Evolutionary conservation across 2,888 invertebrate genomes (phyloP).

Genomic region (Phania funesta): DNA sequence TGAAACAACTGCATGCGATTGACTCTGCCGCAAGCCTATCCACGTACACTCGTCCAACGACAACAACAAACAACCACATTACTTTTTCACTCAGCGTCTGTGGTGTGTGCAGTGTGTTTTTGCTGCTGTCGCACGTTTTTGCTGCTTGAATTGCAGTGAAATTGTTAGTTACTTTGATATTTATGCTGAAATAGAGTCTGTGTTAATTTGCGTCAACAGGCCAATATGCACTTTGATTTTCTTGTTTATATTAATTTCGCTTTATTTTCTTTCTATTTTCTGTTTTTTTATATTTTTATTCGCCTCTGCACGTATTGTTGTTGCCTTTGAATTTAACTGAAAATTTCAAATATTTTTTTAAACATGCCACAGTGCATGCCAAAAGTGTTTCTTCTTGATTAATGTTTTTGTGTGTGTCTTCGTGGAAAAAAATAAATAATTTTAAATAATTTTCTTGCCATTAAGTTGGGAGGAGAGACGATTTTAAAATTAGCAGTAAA

Average conservation of each 20-base stretch:
- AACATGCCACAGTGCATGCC: constrained; percentile 56
- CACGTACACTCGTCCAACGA: constrained; percentile 1
- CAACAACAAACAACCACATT: background rate
- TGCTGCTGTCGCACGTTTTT: background rate
- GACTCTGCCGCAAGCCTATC: constrained; percentile 11
- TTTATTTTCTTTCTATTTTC: constrained; percentile 44
- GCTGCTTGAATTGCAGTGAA: constrained; percentile 42
- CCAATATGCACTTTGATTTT: constrained; percentile 74
- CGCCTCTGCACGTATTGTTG: constrained; percentile 13
- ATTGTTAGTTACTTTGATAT: constrained; percentile 57
- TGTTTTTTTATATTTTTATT: constrained; percentile 5
- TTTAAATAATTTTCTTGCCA: constrained; percentile 51
- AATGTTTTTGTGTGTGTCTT: background rate
- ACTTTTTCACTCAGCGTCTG: constrained; percentile 8
- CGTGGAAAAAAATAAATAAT: constrained; percentile 8
- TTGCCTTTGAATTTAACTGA: constrained; percentile 40
- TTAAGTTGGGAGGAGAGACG: constrained; percentile 12
- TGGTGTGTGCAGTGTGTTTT: background rate
- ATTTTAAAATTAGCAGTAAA: constrained; percentile 7
- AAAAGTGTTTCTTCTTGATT: constrained; percentile 26
- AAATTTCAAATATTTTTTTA: constrained; percentile 51
- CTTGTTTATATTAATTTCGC: constrained; percentile 60
- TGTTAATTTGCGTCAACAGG: constrained; percentile 79
- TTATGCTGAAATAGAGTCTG: constrained; percentile 71
- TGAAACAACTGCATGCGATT: constrained; percentile 12